Evolutionary conservation across 2,113 vertebrate species (phyloP), one percentile per base, ranked within the genome.

Genomic region (Sorex araneus): DNA sequence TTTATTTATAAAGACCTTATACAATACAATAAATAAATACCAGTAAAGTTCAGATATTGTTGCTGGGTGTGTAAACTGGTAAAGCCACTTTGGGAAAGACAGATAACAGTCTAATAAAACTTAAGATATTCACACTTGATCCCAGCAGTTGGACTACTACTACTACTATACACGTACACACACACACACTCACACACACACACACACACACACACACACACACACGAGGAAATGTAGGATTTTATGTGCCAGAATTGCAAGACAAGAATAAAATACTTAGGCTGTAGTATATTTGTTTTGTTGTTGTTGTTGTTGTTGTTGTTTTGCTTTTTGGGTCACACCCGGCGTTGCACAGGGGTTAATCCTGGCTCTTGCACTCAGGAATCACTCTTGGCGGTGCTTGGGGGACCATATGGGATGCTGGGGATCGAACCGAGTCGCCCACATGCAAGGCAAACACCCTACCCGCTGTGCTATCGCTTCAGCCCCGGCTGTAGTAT

Each of bases 61-160:
- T 79, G 64, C 47, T 78, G 47, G 64, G 10, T 70, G 50, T 40
- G 6, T 79, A 88, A 78, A 85, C 75, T 88, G 75, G 54, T 66
- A 92, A 6, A 86, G 13, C 30, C 63, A 80, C 63, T 77, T 93
- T 84, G 73, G 45, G 87, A 95, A 92, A 67, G 27, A 76, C 76
- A 45, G 30, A 87, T 80, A 78, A 78, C 13, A 77, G 74, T 84
- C 70, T 28, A 60, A 25, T 70, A 84, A 82, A 95, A 90, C 43
- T 90, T 43, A 78, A 84, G 47, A 71, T 86, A n/a, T n/a, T n/a
- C n/a, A n/a, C n/a, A n/a, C n/a, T n/a, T n/a, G 34, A 23, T 9
- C 9, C 40, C 40, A 40, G 7, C 40, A 40, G 40, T 40, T 40
- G 40, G 40, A 40, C 40, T 40, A 40, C 40, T 40, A 40, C 40